Percentiles rank a stretch among this genome's conserved stretches.
Evolutionary conservation across 1,140 invertebrate species (phyloP).

Genomic region (Lordiphosa collinella): DNA sequence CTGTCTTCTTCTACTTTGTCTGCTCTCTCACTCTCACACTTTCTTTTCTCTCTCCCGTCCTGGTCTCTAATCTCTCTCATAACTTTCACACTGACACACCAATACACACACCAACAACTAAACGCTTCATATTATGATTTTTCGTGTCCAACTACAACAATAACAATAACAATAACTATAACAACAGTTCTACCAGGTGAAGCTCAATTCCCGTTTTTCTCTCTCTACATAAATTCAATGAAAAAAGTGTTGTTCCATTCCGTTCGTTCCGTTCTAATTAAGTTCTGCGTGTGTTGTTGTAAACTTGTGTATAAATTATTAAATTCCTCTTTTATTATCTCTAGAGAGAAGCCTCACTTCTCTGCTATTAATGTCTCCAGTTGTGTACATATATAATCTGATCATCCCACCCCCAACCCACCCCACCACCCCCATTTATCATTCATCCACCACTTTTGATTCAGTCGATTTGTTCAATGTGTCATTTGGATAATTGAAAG

Average conservation of each 20-base stretch:
- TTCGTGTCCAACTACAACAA: slow-evolving; percentile 15
- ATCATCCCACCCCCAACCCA: slow-evolving; percentile 24
- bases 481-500: slow-evolving; percentile 53
- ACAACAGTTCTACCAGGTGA: slow-evolving; percentile 78
- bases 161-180: slow-evolving; percentile 33
- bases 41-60: slow-evolving; percentile 39
- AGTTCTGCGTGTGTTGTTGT: slow-evolving; percentile 1
- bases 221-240: slow-evolving; percentile 39
- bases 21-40: slow-evolving; percentile 63
- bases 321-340: too few relatives aligned
- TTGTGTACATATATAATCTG: slow-evolving; percentile 3
- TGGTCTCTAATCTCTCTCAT: slow-evolving; percentile 21
- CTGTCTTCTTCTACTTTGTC: slow-evolving; percentile 66
- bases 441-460: not conserved
- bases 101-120: slow-evolving; percentile 13
- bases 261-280: slow-evolving; percentile 21
- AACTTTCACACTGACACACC: slow-evolving; percentile 11
- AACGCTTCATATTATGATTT: slow-evolving; percentile 29
- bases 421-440: not conserved
- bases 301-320: too few relatives aligned
- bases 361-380: too few relatives aligned
- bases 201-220: slow-evolving; percentile 69
- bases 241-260: slow-evolving; percentile 29
- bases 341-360: too few relatives aligned
- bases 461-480: slow-evolving; percentile 45